Conservation (phyloP, 2,113 vertebrate species). For the Gambusia affinis region DNA sequence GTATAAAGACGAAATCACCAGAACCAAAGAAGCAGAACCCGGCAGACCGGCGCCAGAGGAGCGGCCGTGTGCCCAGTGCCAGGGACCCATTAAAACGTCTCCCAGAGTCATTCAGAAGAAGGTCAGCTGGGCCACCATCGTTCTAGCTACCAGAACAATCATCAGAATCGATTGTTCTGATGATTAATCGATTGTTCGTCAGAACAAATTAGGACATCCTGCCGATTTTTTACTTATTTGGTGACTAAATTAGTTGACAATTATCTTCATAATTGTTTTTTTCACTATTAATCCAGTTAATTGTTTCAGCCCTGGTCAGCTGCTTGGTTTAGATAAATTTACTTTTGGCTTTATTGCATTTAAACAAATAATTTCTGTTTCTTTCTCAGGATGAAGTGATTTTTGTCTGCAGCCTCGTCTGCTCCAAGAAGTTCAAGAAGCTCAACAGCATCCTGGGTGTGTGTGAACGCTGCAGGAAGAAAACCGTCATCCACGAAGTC, state of each 20-base stretch:
- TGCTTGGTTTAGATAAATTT: fast-evolving
- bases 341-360: background rate
- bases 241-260: too few species aligned
- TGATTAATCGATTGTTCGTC: too few species aligned
- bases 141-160: too few species aligned
- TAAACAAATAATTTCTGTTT: background rate
- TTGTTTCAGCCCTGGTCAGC: too few species aligned
- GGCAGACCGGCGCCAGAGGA: constrained; percentile 47
- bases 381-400: constrained; percentile 85
- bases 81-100: constrained; percentile 77
- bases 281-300: too few species aligned
- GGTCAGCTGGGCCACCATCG: constrained; percentile 50
- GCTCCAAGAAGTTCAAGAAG: constrained; percentile 89
- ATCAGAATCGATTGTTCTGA: too few species aligned
- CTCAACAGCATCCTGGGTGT: constrained; percentile 81
- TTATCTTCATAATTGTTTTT: too few species aligned
- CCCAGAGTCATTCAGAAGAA: constrained; percentile 89
- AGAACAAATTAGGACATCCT: too few species aligned
- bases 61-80: constrained; percentile 88
- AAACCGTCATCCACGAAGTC: constrained; percentile 85
- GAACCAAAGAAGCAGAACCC: fast-evolving
- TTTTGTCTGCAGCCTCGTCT: constrained; percentile 87
- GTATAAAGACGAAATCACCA: background rate
- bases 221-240: too few species aligned
- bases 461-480: constrained; percentile 91